These are phyloP conservation scores for Melanotaenia maccullochi DNA, from an alignment of 2,797 vertebrate species.

Conservation along the genomic window DNA sequence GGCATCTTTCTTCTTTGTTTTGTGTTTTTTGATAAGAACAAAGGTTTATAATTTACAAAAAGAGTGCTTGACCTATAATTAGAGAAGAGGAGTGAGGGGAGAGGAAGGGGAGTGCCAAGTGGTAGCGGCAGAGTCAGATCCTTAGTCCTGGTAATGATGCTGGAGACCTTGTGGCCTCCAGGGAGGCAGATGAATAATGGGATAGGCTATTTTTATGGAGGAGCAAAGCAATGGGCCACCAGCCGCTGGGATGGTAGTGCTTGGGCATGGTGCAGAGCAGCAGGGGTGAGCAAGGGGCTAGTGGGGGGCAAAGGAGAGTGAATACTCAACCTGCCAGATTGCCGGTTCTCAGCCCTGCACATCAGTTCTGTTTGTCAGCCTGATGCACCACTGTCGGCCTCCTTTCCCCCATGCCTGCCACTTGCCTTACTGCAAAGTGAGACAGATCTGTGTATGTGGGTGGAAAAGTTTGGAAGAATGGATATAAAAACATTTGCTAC, in stretches of 20 bases:
- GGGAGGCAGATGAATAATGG: constrained; percentile 99
- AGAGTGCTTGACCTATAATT: constrained; percentile 99
- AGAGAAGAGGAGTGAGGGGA: constrained; percentile 89
- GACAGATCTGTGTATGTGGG: constrained; percentile 50
- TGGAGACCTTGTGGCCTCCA: constrained; percentile 94
- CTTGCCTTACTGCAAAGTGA: constrained; percentile 82
- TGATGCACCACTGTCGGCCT: constrained; percentile 72
- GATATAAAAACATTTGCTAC: constrained; percentile 84
- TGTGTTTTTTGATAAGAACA: constrained; percentile 92
- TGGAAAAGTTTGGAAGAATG: constrained; percentile 34
- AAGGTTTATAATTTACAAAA: constrained; percentile 99
- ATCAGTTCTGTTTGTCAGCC: constrained; percentile 79
- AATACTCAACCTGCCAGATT: constrained; percentile 80
- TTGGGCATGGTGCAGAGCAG: constrained; percentile 73
- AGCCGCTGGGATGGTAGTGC: constrained; percentile 79
- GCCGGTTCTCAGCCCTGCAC: constrained; percentile 84
- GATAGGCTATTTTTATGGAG: constrained; percentile 98
- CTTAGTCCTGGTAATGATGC: constrained; percentile 99
- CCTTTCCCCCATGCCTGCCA: constrained; percentile 81
- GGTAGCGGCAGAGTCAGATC: constrained; percentile 93
- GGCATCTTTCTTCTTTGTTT: constrained; percentile 71
- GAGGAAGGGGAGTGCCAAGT: constrained; percentile 83
- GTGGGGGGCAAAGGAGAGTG: constrained; percentile 75
- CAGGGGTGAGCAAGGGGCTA: constrained; percentile 72
- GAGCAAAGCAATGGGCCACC: constrained; percentile 86